Conservation (phyloP, 2,797 vertebrate genomes). For the Acanthopagrus latus region DNA sequence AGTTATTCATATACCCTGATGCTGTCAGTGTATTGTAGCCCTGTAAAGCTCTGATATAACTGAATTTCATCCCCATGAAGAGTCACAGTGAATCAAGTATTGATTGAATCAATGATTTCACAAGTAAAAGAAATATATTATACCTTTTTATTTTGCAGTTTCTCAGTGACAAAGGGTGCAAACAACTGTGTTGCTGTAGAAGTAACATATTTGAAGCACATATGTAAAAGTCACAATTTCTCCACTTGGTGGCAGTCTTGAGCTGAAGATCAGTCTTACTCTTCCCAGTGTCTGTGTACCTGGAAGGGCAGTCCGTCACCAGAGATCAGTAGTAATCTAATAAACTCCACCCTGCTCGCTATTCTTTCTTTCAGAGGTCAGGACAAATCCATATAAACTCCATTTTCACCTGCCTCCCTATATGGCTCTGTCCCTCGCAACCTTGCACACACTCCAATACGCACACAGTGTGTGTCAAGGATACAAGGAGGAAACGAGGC, state of each 20-base stretch:
- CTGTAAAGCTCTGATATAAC: background rate
- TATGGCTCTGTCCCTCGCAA: constrained; percentile 47
- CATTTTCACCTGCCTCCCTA: constrained; percentile 60
- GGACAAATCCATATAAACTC: constrained; percentile 72
- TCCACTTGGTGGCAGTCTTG: constrained; percentile 74
- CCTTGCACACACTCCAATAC: constrained; percentile 30
- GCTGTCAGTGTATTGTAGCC: background rate
- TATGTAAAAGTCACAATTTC: background rate
- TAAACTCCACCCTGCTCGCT: constrained; percentile 59
- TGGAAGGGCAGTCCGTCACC: constrained; percentile 59
- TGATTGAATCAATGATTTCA: background rate
- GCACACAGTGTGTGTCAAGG: constrained; percentile 34
- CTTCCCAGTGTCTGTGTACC: constrained; percentile 5
- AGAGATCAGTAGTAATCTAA: constrained; percentile 79
- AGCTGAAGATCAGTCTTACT: constrained; percentile 28
- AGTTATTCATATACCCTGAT: background rate
- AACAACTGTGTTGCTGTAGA: background rate
- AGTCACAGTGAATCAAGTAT: background rate
- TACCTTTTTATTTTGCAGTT: background rate
- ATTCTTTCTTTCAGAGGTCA: constrained; percentile 71
- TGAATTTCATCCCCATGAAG: background rate
- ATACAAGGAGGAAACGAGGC: constrained; percentile 15
- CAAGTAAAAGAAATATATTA: background rate
- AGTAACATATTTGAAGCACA: too few relatives aligned
- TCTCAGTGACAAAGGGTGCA: background rate